Evolutionary conservation across 2,113 vertebrate species (phyloP).

Genomic region (Nibea albiflora): DNA sequence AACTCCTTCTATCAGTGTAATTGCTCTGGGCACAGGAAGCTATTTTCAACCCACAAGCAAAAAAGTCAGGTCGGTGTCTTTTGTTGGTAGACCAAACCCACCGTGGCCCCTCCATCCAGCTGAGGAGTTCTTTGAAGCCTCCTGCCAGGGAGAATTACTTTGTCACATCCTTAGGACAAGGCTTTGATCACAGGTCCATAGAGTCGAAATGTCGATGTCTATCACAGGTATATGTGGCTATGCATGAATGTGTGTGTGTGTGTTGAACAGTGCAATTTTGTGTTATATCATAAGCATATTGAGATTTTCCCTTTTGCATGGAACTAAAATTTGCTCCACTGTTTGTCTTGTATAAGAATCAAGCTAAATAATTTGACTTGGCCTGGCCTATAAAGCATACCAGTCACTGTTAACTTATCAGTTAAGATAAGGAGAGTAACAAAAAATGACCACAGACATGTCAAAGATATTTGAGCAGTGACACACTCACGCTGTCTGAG

Average conservation of each 20-base stretch:
- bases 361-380: background rate
- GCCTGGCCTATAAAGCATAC: background rate
- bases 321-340: background rate
- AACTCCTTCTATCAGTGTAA: slow-evolving; percentile 41
- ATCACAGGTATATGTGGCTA: slow-evolving; percentile 17
- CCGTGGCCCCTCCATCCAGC: slow-evolving; percentile 25
- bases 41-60: slow-evolving; percentile 14
- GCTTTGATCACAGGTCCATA: slow-evolving; percentile 49
- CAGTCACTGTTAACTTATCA: background rate
- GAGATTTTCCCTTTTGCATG: background rate
- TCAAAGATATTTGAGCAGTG: background rate
- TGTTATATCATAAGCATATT: background rate
- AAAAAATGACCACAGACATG: background rate
- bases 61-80: slow-evolving; percentile 23
- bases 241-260: background rate
- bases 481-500: background rate
- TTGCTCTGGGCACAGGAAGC: slow-evolving; percentile 30
- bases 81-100: slow-evolving; percentile 36
- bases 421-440: background rate
- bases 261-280: background rate
- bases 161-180: slow-evolving; percentile 30
- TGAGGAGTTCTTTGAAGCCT: slow-evolving; percentile 57
- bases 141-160: slow-evolving; percentile 45
- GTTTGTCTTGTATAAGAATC: background rate
- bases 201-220: slow-evolving; percentile 25